Conservation (phyloP, 64 coral and sea anemone species). For the Stichodactyla helianthus region DNA sequence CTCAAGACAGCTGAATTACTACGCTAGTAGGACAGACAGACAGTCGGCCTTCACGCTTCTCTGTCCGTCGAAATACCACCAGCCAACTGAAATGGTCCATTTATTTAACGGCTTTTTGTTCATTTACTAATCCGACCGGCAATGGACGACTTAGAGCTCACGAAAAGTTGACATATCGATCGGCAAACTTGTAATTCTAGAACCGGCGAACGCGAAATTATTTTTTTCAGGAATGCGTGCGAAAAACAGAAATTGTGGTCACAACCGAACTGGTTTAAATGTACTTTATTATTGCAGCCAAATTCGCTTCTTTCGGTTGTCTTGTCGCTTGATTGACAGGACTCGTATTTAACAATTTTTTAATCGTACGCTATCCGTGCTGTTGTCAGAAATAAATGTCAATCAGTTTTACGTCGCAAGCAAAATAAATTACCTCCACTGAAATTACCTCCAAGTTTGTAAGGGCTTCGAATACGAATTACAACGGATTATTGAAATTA, state of each 20-base stretch:
- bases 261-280: neutral
- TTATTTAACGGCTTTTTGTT: neutral
- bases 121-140: neutral
- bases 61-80: neutral
- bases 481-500: neutral
- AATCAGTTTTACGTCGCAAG: neutral
- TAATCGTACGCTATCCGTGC: neutral
- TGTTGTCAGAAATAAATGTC: neutral
- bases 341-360: constrained; percentile 15
- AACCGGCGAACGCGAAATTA: neutral
- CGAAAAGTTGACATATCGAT: neutral
- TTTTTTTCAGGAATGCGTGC: neutral
- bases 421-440: neutral
- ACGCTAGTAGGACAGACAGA: neutral
- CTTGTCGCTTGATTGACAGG: constrained; percentile 4
- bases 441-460: neutral
- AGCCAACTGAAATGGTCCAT: neutral
- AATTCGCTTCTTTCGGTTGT: neutral
- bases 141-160: neutral
- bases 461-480: neutral
- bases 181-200: neutral
- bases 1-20: too few relatives aligned
- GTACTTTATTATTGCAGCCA: neutral
- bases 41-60: neutral
- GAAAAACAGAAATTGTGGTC: neutral